phyloP scores from a whole-genome alignment of 2,888 invertebrate species.

The Actias luna region DNA sequence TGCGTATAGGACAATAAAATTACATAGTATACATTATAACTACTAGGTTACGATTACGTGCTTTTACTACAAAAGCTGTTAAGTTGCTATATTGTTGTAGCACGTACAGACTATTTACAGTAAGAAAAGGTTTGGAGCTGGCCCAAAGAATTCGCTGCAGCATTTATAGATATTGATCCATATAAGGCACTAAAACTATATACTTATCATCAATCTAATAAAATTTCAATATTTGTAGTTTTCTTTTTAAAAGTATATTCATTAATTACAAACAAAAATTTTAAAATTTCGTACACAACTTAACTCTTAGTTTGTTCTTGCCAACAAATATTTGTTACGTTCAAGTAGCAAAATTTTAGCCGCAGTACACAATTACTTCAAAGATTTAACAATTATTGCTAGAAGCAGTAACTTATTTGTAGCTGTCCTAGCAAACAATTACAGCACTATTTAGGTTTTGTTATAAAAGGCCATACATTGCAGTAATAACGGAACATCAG shows the following conservation, averaged over 20 bases:
- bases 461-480: too few relatives aligned
- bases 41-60: background rate
- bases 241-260: background rate
- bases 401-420: too few relatives aligned
- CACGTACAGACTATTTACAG: conserved; percentile 1
- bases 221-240: background rate
- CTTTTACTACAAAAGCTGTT: background rate
- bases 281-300: background rate
- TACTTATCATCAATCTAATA: background rate
- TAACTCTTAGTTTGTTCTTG: too few relatives aligned
- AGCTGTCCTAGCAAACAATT: too few relatives aligned
- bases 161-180: conserved; percentile 1
- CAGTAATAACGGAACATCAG: background rate
- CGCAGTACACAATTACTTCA: too few relatives aligned
- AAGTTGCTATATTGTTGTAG: conserved; percentile 4
- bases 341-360: background rate
- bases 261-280: background rate
- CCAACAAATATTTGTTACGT: background rate
- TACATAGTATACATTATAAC: background rate
- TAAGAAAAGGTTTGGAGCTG: conserved; percentile 7
- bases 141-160: background rate
- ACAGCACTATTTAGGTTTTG: too few relatives aligned
- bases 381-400: too few relatives aligned
- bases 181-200: background rate
- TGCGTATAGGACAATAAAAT: background rate